These are phyloP conservation scores for Odontomyia ornata DNA, from an alignment of 2,888 invertebrate species.

Conservation along the genomic window DNA sequence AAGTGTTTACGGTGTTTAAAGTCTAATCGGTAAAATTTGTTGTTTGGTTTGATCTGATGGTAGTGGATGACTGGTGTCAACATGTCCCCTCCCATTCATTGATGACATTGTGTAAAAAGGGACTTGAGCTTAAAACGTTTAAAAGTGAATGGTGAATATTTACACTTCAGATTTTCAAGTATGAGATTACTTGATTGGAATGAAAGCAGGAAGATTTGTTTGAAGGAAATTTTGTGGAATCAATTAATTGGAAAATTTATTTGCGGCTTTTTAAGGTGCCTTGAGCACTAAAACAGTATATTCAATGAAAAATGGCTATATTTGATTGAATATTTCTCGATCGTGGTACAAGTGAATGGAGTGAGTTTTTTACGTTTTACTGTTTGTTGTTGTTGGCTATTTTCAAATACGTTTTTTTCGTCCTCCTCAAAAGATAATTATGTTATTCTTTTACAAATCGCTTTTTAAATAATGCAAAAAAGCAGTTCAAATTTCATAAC, in stretches of 20 bases:
- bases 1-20: slow-evolving; percentile 42
- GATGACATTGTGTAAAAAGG: neutral
- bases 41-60: neutral
- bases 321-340: no score
- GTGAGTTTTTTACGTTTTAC: no score
- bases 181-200: neutral
- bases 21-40: slow-evolving; percentile 31
- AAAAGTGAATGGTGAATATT: slow-evolving; percentile 10
- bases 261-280: neutral
- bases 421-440: no score
- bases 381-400: no score
- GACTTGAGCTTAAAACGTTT: neutral
- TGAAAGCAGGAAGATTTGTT: neutral
- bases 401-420: no score
- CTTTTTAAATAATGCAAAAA: no score
- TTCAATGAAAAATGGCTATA: no score
- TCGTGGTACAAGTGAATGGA: no score
- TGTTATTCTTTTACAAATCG: no score
- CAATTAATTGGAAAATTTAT: slow-evolving; percentile 27
- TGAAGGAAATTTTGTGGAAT: neutral
- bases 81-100: neutral
- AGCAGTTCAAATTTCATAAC: no score
- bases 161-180: neutral
- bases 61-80: slow-evolving; percentile 27
- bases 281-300: no score